Conservation (phyloP, 2,113 vertebrate genomes). For the Rattus norvegicus region DNA sequence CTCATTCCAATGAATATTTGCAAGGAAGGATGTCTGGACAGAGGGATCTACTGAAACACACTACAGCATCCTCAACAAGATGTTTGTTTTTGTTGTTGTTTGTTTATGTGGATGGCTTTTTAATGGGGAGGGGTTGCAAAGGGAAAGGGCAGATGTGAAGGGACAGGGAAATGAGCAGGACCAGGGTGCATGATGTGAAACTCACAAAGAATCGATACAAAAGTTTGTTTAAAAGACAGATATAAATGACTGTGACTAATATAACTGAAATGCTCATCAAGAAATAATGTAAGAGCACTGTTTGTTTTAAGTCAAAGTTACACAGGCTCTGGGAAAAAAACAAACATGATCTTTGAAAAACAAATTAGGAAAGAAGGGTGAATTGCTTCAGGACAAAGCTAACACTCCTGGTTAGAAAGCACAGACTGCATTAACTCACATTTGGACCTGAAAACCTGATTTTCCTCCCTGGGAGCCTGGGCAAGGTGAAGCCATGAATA, state of each 20-base stretch:
- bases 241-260: not conserved
- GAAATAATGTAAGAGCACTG: not conserved
- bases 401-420: not conserved
- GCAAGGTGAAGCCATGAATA: rapidly evolving
- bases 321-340: not conserved
- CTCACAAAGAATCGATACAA: no score
- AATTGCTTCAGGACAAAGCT: not conserved
- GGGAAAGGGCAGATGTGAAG: no score
- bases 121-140: no score
- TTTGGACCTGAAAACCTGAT: not conserved
- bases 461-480: not conserved
- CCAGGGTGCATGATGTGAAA: no score
- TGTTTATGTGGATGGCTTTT: no score
- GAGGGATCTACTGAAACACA: no score
- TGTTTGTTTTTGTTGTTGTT: no score
- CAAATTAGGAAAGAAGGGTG: not conserved
- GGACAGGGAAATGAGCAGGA: no score
- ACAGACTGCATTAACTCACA: not conserved
- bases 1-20: no score
- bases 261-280: not conserved
- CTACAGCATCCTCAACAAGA: no score
- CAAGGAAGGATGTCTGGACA: no score
- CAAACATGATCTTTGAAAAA: not conserved
- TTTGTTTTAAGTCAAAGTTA: not conserved
- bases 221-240: not conserved